Evolutionary conservation across 2,797 vertebrate genomes (phyloP), one percentile per base, ranked within the genome.

Genomic region (Crocodylus rhombifer): DNA sequence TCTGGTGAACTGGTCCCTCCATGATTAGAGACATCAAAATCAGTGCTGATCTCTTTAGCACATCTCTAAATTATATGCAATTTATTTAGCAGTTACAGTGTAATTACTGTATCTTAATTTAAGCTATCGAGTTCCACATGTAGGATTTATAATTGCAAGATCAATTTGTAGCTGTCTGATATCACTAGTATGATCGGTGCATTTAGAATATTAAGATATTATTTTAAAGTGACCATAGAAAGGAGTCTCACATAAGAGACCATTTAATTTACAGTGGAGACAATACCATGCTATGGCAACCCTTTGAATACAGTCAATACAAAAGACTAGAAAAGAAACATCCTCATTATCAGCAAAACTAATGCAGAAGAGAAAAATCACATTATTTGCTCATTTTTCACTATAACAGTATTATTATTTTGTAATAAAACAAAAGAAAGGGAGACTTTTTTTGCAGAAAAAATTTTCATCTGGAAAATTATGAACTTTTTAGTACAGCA

Each of bases 101-200:
- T 87, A 95, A 96, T 96, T 97, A 96, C 30, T 93, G 80, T 89
- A 91, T 94, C 65, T 93, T 92, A 95, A 96, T 93, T 95, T 96
- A 76, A 94, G 76, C 67, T 87, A 87, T 77, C 86, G 73, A 84
- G 73, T 96, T 95, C 36, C 71, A 89, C 87, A 88, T n/a, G 14
- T 84, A 89, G 82, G 71, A 93, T 91, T 95, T 91, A 87, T 95
- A 96, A 95, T 87, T 95, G 69, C 4, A 64, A 96, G 90, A 95
- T 91, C 73, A 92, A 84, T 89, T 96, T 96, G 89, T 86, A 86
- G 64, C 28, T 94, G 86, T 28, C 23, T 95, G 79, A 92, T 94
- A 94, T 95, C 55, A 73, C 74, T 91, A 76, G 62, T 87, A 88
- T 86, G 78, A 92, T 13, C 93, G 95, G 86, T 93, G 23, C 33